Percentiles rank a stretch among this genome's conserved stretches.
Evolutionary conservation across 2,113 vertebrate genomes (phyloP).

Genomic region (Paramisgurnus dabryanus): DNA sequence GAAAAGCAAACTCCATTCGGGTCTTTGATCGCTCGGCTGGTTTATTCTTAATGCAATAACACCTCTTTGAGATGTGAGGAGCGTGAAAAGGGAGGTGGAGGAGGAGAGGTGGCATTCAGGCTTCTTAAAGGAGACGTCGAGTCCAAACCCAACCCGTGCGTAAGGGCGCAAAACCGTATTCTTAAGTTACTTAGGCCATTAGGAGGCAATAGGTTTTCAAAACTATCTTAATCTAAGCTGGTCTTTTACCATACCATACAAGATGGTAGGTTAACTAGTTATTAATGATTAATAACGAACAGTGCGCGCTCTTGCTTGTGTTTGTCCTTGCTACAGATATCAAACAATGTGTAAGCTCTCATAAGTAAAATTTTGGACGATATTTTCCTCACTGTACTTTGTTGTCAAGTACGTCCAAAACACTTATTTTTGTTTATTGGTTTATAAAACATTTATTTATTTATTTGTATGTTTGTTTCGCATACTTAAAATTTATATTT

Average conservation of each 20-base stretch:
- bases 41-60: conserved; percentile 68
- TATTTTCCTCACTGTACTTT: too few species aligned
- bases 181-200: not conserved
- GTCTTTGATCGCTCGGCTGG: conserved; percentile 71
- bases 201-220: not conserved
- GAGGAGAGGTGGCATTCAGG: conserved; percentile 59
- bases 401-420: too few species aligned
- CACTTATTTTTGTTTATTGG: too few species aligned
- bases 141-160: conserved; percentile 1
- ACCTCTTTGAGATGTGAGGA: conserved; percentile 71
- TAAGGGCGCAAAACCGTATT: not conserved
- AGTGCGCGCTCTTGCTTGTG: too few species aligned
- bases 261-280: not conserved
- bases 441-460: too few species aligned
- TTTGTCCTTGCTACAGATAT: too few species aligned
- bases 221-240: not conserved
- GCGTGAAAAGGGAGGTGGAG: conserved; percentile 42
- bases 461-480: too few species aligned
- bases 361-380: too few species aligned
- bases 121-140: conserved; percentile 79
- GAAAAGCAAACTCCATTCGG: conserved; percentile 65
- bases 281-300: not conserved
- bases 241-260: not conserved
- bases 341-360: too few species aligned
- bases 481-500: too few species aligned